Evolutionary conservation across 2,113 vertebrate species (phyloP).

Genomic region (Ciconia boyciana): DNA sequence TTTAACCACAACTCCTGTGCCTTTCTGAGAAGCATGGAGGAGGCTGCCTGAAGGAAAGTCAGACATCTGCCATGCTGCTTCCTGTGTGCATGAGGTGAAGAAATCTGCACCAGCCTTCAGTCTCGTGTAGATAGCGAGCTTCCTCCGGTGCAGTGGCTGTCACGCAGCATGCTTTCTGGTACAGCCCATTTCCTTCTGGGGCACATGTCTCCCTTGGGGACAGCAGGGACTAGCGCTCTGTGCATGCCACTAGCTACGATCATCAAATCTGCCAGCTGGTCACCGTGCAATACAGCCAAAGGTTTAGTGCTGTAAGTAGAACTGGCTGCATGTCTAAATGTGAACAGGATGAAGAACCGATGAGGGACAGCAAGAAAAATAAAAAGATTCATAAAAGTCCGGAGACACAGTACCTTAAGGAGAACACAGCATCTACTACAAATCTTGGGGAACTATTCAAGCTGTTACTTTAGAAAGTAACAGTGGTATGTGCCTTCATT

Average conservation of each 20-base stretch:
- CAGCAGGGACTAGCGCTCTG: not conserved
- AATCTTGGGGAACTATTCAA: not conserved
- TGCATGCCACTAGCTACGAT: fast-evolving
- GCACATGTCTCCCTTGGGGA: not conserved
- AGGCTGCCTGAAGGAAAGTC: not conserved
- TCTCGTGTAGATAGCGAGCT: not conserved
- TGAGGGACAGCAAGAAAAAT: not conserved
- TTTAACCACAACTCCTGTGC: not conserved
- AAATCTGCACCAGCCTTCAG: not conserved
- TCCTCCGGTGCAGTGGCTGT: not conserved
- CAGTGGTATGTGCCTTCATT: not conserved
- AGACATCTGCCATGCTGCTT: not conserved
- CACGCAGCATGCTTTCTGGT: not conserved
- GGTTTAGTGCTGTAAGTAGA: not conserved
- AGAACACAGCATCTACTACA: not conserved
- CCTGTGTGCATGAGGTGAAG: not conserved
- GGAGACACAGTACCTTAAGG: not conserved
- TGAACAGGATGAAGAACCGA: not conserved
- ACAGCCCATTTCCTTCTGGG: not conserved
- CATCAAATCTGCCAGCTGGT: not conserved
- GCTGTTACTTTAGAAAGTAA: not conserved
- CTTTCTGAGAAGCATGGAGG: not conserved
- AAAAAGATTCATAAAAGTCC: not conserved
- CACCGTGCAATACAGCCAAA: not conserved
- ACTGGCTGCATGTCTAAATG: not conserved